Evolutionary conservation across 2,797 vertebrate species (phyloP), one percentile per base, ranked within the genome.

Genomic region (Artibeus lituratus): DNA sequence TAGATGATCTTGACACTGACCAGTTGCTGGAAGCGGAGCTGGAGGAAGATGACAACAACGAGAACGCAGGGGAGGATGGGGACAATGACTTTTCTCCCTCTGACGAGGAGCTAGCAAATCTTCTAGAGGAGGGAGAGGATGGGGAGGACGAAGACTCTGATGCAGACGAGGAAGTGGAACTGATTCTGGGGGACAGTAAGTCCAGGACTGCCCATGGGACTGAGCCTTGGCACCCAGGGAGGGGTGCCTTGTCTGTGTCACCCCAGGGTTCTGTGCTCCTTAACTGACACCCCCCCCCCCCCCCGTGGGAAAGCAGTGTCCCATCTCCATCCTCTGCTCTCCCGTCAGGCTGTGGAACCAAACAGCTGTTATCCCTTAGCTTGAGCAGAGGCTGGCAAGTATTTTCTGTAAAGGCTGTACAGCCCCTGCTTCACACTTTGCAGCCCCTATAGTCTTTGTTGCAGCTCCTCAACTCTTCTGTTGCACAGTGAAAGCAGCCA

Each of bases 61-160:
- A 99, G 96, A 99, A 99, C 3, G 98, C 99, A 21, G 99, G 99
- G 0, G 99, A 99, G 59, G 99, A 99, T 65, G 99, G 98, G 4
- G 99, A 99, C 96, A 99, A 99, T 26, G 99, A 99, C 95, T 99
- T 99, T 96, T 99, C 99, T 51, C 99, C 99, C 10, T 99, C 99
- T 0, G 99, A 99, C 3, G 99, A 99, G 93, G 99, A 99, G 96
- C 98, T 99, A 65, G 99, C 99, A 2, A 99, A 99, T 67, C 98
- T 99, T 44, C 98, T 99, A 10, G 99, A 99, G 97, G 99, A 99
- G 74, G 99, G 99, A 16, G 99, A 98, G 16, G 99, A 99, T 0
- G 99, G 97, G 2, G 99, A 99, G 24, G 99, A 99, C 0, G 99
- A 99, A 4, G 99, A 99, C 0, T 99, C 99, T 0, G 99, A 99